Base-by-base conservation (phyloP, 1,140 invertebrate species). In the Drosophila lacertosa region DNA sequence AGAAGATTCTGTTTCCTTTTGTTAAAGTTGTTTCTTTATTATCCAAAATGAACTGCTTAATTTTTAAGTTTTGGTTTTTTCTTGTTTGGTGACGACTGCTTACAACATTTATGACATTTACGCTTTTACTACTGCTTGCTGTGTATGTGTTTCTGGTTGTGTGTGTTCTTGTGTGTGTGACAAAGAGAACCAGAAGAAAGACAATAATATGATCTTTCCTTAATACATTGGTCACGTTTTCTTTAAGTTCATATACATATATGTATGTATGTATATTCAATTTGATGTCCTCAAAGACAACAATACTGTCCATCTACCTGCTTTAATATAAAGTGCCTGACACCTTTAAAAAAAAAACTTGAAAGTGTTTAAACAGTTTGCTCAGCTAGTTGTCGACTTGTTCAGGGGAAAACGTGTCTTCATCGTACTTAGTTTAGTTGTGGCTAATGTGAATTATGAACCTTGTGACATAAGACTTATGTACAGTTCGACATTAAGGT, bases 11-110 rank as follows among this genome's bases (percentile, higher is more conserved):
- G 29, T 67, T 60, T 45, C 42, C 48, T 70, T 69, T 54, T 81
- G 55, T 78, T 82, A 63, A 83, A 83, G 65, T 71, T 82, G 47
- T 78, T 73, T 82, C 73, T 84, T 84, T 84, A 84, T 84, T 76
- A 77, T 74, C 76, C 76, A 67, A 79, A 86, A 77, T 86, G 76
- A 86, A 84, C 80, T 72, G 63, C 67, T 76, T 84, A 84, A 33
- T 57, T 74, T 29, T 32, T 67, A 81, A 45, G 33, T 37, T 59
- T 32, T n/a, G 16, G 5, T 29, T 74, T 50, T 55, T 2, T 39
- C 54, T 71, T 68, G 44, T 59, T 57, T 55, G 58, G 16, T 44
- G 7, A 11, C 15, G 42, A 68, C 16, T 64, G 74, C 79, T 82
- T 82, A 83, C 74, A 83, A 79, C 76, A 84, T 83, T 80, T 32